A percentile compares a stretch with the other conserved stretches of the same genome.
Evolutionary conservation across 2,113 vertebrate species (phyloP).

Genomic region (Tyrannus savana): DNA sequence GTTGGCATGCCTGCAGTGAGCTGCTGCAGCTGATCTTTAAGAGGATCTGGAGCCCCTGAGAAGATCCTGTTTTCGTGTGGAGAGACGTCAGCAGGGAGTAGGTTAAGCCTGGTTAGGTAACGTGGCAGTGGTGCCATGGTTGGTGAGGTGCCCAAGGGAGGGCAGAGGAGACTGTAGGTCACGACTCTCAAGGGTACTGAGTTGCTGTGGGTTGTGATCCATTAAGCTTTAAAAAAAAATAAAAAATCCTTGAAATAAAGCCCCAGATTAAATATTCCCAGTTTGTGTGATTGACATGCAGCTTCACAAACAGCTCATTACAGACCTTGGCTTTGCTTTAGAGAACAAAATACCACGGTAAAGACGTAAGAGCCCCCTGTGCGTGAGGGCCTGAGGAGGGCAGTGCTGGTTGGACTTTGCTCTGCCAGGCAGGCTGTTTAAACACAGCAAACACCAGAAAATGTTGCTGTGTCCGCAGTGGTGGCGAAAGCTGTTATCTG

Average conservation of each 20-base stretch:
- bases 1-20: not conserved
- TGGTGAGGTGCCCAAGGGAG: not conserved
- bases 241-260: not conserved
- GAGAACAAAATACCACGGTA: not conserved
- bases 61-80: not conserved
- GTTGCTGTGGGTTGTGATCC: not conserved
- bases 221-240: not conserved
- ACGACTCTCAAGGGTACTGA: not conserved
- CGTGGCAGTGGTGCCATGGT: not conserved
- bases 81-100: slow-evolving; percentile 37
- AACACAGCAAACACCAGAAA: not conserved
- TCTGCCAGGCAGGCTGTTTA: not conserved
- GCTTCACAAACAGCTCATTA: not conserved
- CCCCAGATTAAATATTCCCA: not conserved
- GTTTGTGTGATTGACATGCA: not conserved
- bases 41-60: slow-evolving; percentile 34
- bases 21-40: slow-evolving; percentile 22
- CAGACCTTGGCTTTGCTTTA: not conserved
- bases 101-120: slow-evolving; percentile 68
- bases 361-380: not conserved
- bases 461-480: not conserved
- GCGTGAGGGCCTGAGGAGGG: not conserved
- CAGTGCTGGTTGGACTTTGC: not conserved
- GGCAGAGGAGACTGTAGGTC: not conserved
- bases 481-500: not conserved